These are phyloP conservation scores for Lepilemur septentrionalis DNA, from an alignment of 2,797 vertebrate genomes.

Conservation along the genomic window DNA sequence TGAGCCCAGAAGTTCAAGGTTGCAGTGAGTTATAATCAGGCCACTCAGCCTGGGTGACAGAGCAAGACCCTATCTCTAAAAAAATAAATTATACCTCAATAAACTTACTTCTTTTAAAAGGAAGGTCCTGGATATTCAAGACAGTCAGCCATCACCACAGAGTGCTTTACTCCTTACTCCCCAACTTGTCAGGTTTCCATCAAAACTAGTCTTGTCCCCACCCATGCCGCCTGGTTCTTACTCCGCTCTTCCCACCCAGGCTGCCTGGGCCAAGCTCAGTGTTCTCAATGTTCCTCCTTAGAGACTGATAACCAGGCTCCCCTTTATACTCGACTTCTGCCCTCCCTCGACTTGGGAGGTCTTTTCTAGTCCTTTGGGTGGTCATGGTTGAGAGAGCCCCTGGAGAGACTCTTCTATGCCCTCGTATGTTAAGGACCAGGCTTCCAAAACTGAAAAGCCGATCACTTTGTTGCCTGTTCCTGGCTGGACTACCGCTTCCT, in stretches of 20 bases:
- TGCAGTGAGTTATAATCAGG: background rate
- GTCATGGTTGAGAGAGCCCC: background rate
- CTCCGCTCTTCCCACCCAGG: fast-evolving
- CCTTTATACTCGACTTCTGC: background rate
- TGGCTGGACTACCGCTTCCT: background rate
- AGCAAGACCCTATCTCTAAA: background rate
- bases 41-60: background rate
- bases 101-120: background rate
- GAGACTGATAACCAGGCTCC: background rate
- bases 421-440: background rate
- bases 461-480: background rate
- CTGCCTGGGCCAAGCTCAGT: background rate
- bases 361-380: background rate
- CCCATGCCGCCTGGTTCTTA: background rate
- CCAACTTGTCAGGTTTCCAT: background rate
- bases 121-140: background rate
- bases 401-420: background rate
- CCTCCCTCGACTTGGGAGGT: background rate
- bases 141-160: background rate
- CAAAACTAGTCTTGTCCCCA: fast-evolving
- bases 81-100: background rate
- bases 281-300: background rate
- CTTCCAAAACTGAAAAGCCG: background rate
- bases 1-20: background rate
- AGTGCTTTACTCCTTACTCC: background rate